These are phyloP conservation scores for Heliconius hermathena DNA, from an alignment of 1,140 invertebrate species.

Conservation along the genomic window DNA sequence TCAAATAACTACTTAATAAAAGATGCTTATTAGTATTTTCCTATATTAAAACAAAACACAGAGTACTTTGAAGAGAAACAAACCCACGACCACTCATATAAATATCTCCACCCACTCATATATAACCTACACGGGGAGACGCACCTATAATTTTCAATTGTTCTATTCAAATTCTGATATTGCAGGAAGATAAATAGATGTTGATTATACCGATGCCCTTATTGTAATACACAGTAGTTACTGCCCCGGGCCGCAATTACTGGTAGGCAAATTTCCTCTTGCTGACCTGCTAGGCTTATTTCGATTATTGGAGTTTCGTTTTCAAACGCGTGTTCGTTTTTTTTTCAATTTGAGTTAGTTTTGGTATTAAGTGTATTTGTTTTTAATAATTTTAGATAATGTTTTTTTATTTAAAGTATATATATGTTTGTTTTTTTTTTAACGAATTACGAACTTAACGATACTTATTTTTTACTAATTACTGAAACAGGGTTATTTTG, in stretches of 20 bases:
- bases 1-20: too few relatives aligned
- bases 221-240: slow-evolving; percentile 45
- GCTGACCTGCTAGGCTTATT: slow-evolving; percentile 40
- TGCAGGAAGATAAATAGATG: slow-evolving; percentile 29
- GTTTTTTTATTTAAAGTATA: too few relatives aligned
- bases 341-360: not conserved
- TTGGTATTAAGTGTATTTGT: not conserved
- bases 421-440: too few relatives aligned
- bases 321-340: slow-evolving; percentile 15
- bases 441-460: too few relatives aligned
- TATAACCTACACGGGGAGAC: not conserved
- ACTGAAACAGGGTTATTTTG: too few relatives aligned
- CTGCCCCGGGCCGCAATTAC: slow-evolving; percentile 48
- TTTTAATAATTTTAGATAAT: not conserved
- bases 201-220: slow-evolving; percentile 43
- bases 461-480: too few relatives aligned
- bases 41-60: too few relatives aligned
- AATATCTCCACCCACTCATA: not conserved
- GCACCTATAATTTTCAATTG: slow-evolving; percentile 12
- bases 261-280: slow-evolving; percentile 44
- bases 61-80: not conserved
- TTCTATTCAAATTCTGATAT: slow-evolving; percentile 10
- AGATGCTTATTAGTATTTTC: too few relatives aligned
- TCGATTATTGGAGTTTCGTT: slow-evolving; percentile 33
- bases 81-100: not conserved